Conservation (phyloP, 2,113 vertebrate genomes). For the Ranitomeya variabilis region DNA sequence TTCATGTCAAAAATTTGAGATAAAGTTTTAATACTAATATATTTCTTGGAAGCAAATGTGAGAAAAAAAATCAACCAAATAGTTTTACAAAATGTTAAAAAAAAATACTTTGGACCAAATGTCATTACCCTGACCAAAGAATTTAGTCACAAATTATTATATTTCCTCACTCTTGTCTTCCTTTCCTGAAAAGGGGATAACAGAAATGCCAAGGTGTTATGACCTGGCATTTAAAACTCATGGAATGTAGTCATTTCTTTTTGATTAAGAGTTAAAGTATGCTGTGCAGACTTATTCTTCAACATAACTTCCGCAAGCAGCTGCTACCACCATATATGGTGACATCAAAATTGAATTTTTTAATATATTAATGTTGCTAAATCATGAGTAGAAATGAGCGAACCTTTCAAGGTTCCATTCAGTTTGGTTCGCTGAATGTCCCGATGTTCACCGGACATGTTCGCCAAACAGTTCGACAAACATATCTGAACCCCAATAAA, state of each 20-base stretch:
- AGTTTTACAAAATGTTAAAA: neutral
- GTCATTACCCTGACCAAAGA: neutral
- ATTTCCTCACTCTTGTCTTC: neutral
- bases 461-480: too few species aligned
- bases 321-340: too few species aligned
- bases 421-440: too few species aligned
- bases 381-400: too few species aligned
- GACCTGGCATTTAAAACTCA: neutral
- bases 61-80: neutral
- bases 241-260: neutral
- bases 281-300: neutral
- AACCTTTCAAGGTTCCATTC: too few species aligned
- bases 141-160: neutral
- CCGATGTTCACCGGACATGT: too few species aligned
- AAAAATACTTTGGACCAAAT: neutral
- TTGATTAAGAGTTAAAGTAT: constrained; percentile 6
- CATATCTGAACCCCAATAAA: too few species aligned
- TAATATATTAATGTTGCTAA: too few species aligned
- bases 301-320: neutral
- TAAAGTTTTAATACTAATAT: neutral
- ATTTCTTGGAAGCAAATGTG: neutral
- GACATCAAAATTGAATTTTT: too few species aligned
- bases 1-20: neutral
- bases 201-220: constrained; percentile 7
- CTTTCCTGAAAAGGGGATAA: neutral